A percentile compares a stretch with the other conserved stretches of the same genome.
phyloP scores from a whole-genome alignment of 2,113 vertebrate species.

The Tapirus terrestris region DNA sequence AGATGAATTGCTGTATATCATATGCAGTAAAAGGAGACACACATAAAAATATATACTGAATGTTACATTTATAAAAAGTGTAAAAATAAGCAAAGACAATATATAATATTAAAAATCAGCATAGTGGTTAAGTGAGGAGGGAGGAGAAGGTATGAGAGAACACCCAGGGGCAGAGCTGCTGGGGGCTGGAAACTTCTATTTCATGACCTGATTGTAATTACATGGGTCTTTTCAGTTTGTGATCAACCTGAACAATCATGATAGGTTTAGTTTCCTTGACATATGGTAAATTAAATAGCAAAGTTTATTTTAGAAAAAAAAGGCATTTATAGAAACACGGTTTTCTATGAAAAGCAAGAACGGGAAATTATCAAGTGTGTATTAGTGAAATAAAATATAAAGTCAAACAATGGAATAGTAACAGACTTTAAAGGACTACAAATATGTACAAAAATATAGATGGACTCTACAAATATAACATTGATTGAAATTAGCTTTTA shows the following conservation, averaged over 20 bases:
- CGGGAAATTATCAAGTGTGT: neutral
- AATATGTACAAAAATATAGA: neutral
- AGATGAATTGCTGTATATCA: neutral
- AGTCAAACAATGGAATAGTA: neutral
- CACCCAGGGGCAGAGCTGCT: accelerated
- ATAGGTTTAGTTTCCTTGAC: neutral
- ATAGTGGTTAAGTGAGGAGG: neutral
- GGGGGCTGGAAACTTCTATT: accelerated
- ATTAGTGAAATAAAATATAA: neutral
- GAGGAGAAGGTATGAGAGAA: too few species aligned
- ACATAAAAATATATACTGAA: neutral
- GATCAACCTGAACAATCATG: neutral
- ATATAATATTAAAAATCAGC: neutral
- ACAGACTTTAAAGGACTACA: neutral
- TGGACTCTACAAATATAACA: neutral
- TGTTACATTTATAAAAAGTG: neutral
- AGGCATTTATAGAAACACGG: neutral
- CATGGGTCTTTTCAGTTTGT: accelerated
- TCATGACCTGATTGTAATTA: neutral
- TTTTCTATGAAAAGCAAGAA: neutral
- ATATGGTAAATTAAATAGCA: neutral
- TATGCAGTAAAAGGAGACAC: accelerated
- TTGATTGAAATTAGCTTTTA: neutral
- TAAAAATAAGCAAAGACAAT: neutral
- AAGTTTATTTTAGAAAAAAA: neutral